Base-by-base conservation (phyloP, 2,888 invertebrate species). In the Encarsia formosa region DNA sequence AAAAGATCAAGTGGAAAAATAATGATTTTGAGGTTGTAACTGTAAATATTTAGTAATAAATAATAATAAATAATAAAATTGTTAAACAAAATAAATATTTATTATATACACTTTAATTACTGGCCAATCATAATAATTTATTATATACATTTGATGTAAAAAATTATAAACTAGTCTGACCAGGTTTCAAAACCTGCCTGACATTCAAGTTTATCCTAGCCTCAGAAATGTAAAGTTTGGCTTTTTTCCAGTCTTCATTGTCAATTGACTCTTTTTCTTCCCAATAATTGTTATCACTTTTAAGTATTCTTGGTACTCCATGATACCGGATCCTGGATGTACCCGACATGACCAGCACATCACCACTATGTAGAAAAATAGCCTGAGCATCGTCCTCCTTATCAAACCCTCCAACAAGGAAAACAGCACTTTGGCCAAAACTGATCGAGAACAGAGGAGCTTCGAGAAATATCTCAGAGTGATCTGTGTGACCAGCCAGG, bases 401-500 rank as follows among this genome's bases (percentile, higher is more conserved):
- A 0, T 82, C 82, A 61, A 71, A 70, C 1, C 95, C 94, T 18
- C 98, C 98, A 59, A 98, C 82, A 31, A 99, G 78, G 74, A 98
- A 99, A 65, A 99, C 83, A 13, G 95, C 96, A 47, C 89, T 84
- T 74, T 94, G 95, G 0, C 98, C 99, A 75, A 99, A 93, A 75
- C 97, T 97, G 62, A 91, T 82, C 0, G 98, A 98, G 65, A 98
- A 83, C 26, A 99, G 76, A 0, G 99, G 98, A 4, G 95, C 93
- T 23, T 82, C 79, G 39, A 86, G 77, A 75, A 92, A 87, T 2
- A 83, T 76, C 76, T 98, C 97, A 0, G 97, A 97, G 68, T 91
- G 88, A 75, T 99, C 99, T 0, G 91, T 91, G 69, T 99, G 99
- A 0, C 93, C 92, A 2, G 92, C 89, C 29, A 99, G 77, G 2